Conservation (phyloP, 2,797 vertebrate genomes). For the Pachyuromys duprasi region DNA sequence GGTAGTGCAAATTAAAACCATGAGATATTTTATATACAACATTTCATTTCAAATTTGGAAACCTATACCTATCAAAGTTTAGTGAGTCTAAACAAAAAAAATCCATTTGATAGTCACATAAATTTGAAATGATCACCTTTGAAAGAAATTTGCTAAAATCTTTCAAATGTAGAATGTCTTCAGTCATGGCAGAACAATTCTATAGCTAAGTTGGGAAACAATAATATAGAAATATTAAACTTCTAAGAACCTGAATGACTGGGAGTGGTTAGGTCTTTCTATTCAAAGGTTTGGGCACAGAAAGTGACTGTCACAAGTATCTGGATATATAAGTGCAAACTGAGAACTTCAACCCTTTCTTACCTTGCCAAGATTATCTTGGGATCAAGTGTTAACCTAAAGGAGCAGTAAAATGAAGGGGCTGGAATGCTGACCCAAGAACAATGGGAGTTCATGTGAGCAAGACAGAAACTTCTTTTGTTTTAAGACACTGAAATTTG, state of each 20-base stretch:
- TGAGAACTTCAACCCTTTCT: background rate
- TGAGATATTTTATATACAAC: background rate
- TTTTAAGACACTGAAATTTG: slow-evolving; percentile 8
- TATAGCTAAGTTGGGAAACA: background rate
- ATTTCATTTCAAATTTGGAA: background rate
- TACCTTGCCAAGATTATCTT: slow-evolving; percentile 5
- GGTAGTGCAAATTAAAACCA: slow-evolving; percentile 2
- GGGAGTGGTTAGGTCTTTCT: background rate
- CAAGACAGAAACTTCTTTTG: slow-evolving; percentile 15
- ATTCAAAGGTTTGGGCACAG: background rate
- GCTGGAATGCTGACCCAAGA: background rate
- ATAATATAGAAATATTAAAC: background rate
- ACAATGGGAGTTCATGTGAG: background rate
- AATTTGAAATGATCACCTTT: slow-evolving; percentile 15
- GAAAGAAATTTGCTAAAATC: slow-evolving; percentile 7
- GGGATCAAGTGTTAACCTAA: background rate
- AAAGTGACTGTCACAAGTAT: background rate
- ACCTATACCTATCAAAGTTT: background rate
- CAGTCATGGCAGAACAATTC: background rate
- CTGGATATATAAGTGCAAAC: background rate
- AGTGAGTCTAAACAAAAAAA: background rate
- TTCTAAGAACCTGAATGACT: background rate
- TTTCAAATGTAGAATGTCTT: background rate
- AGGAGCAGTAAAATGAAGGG: slow-evolving; percentile 2
- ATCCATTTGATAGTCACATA: background rate